These are phyloP conservation scores for Capitulum mitella DNA, from an alignment of 2,888 invertebrate species.

Conservation along the genomic window DNA sequence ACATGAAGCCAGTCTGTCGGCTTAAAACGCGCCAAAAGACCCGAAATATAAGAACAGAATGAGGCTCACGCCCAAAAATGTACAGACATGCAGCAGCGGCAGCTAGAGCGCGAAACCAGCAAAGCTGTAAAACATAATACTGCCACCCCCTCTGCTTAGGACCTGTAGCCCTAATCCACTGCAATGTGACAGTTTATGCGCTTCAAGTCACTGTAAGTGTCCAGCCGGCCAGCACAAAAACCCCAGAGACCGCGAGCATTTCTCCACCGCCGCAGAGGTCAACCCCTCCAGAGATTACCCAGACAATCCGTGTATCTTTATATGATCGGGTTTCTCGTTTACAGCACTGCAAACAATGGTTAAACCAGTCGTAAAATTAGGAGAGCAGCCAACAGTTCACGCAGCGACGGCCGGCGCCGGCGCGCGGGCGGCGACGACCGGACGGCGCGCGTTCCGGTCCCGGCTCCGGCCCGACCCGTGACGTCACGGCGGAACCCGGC, in stretches of 20 bases:
- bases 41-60: background rate
- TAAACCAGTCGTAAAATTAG: conserved; percentile 3
- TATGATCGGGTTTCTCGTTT: background rate
- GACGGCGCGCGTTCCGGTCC: background rate
- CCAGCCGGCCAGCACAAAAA: background rate
- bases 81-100: background rate
- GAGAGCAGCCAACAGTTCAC: background rate
- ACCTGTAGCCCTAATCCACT: background rate
- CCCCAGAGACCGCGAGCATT: background rate
- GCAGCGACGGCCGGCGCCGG: background rate
- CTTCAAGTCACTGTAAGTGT: background rate
- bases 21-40: background rate
- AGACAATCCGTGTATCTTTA: background rate
- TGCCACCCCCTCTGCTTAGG: background rate
- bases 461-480: background rate
- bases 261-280: background rate
- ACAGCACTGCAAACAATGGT: background rate
- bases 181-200: background rate
- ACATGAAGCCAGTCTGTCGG: background rate
- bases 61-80: background rate
- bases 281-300: background rate
- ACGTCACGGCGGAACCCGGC: background rate
- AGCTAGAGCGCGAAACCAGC: background rate
- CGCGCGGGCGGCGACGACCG: no score
- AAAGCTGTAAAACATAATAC: background rate